Evolutionary conservation across 2,113 vertebrate species (phyloP).

Genomic region (Cavia aperea): DNA sequence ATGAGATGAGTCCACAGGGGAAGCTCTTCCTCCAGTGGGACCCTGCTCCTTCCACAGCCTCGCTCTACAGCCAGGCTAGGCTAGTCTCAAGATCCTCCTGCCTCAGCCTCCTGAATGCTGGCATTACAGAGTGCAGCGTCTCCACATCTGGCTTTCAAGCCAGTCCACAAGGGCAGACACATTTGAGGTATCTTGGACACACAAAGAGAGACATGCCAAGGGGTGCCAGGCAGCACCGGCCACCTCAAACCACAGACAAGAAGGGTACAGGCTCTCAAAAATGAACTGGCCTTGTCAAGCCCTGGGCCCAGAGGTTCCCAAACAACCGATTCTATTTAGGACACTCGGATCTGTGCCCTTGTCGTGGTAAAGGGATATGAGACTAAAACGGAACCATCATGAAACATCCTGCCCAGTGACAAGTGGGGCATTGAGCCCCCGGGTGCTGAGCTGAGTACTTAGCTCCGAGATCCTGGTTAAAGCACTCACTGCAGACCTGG

Average conservation of each 20-base stretch:
- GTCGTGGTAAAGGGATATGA: fast-evolving
- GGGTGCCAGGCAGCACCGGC: fast-evolving
- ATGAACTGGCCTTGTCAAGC: fast-evolving
- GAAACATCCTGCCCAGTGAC: fast-evolving
- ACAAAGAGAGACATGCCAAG: not conserved
- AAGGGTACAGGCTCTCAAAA: too few relatives aligned
- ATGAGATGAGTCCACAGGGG: not conserved
- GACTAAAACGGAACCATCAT: fast-evolving
- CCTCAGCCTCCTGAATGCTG: not conserved
- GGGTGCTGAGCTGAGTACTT: not conserved
- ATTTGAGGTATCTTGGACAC: not conserved
- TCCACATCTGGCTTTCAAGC: not conserved
- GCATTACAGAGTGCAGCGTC: not conserved
- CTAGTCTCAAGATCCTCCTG: not conserved
- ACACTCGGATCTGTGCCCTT: fast-evolving
- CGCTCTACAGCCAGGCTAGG: too few relatives aligned
- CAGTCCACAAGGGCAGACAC: too few relatives aligned
- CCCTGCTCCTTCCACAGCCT: not conserved
- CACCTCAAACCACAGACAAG: not conserved
- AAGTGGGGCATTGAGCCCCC: not conserved
- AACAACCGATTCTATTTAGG: not conserved
- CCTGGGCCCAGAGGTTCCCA: fast-evolving
- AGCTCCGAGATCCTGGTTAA: fast-evolving
- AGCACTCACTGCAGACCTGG: fast-evolving
- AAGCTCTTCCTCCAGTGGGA: not conserved